Evolutionary conservation across 2,797 vertebrate species (phyloP).

Genomic region (Chloroceryle amazona): DNA sequence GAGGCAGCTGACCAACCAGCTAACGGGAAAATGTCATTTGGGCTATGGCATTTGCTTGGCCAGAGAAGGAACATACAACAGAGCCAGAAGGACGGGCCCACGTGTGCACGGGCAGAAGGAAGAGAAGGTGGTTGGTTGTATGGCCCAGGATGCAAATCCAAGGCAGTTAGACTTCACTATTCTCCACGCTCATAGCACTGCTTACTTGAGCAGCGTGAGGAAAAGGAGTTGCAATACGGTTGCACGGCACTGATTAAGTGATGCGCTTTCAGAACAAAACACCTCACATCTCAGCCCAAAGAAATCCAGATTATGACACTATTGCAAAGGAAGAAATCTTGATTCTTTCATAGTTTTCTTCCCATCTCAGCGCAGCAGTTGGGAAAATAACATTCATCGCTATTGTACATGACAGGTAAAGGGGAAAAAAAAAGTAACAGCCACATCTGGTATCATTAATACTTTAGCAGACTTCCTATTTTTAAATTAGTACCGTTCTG

Average conservation of each 20-base stretch:
- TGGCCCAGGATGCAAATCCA: neutral
- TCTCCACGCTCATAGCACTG: fast-evolving
- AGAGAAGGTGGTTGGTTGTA: neutral
- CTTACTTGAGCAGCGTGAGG: neutral
- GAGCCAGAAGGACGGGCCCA: fast-evolving
- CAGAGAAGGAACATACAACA: neutral
- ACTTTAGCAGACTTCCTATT: conserved; percentile 66
- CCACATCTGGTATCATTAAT: conserved; percentile 74
- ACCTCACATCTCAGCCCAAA: neutral
- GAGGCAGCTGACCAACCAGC: neutral
- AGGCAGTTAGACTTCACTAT: neutral
- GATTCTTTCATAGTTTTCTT: neutral
- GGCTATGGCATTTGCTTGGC: fast-evolving
- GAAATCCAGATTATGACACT: neutral
- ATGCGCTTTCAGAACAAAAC: neutral
- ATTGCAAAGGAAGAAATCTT: neutral
- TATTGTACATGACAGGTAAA: conserved; percentile 53
- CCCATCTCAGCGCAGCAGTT: neutral
- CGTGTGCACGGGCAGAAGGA: neutral
- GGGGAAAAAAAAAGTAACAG: conserved; percentile 21
- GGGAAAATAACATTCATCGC: conserved; percentile 10
- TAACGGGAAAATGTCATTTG: neutral
- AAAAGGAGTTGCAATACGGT: neutral
- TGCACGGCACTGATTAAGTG: neutral
- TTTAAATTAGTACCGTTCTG: conserved; percentile 64